phyloP scores from a whole-genome alignment of 2,888 invertebrate species.

The Rotaria socialis region DNA sequence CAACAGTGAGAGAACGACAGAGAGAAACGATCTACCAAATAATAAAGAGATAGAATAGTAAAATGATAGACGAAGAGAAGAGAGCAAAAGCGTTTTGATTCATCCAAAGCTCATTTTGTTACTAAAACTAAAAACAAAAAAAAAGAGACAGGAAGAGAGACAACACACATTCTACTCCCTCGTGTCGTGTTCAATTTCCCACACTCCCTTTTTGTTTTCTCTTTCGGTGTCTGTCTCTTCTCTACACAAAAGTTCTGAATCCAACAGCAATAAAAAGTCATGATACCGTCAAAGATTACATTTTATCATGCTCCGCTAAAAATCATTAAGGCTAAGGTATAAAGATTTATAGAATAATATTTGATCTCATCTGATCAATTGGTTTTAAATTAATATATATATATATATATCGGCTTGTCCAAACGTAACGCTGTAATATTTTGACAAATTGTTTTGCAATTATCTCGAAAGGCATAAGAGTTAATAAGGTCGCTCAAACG shows the following conservation, averaged over 20 bases:
- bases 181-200: conserved; percentile 19
- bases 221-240: not conserved
- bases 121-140: conserved; percentile 18
- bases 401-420: not conserved
- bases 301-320: not conserved
- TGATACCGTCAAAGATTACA: not conserved
- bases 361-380: not conserved
- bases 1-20: not conserved
- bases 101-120: not conserved
- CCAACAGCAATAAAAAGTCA: not conserved
- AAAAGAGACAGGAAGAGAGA: not conserved
- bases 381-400: not conserved
- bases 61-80: not conserved
- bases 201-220: not conserved
- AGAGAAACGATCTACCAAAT: not conserved
- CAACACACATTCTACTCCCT: not conserved
- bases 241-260: not conserved
- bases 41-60: not conserved
- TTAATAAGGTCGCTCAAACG: too few species aligned
- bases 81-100: not conserved
- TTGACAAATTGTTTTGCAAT: too few species aligned
- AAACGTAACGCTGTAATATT: too few species aligned
- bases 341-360: not conserved
- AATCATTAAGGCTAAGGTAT: conserved; percentile 2
- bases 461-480: too few species aligned